These are phyloP conservation scores for Drosophila dunni DNA, from an alignment of 1,140 invertebrate genomes.

Conservation along the genomic window DNA sequence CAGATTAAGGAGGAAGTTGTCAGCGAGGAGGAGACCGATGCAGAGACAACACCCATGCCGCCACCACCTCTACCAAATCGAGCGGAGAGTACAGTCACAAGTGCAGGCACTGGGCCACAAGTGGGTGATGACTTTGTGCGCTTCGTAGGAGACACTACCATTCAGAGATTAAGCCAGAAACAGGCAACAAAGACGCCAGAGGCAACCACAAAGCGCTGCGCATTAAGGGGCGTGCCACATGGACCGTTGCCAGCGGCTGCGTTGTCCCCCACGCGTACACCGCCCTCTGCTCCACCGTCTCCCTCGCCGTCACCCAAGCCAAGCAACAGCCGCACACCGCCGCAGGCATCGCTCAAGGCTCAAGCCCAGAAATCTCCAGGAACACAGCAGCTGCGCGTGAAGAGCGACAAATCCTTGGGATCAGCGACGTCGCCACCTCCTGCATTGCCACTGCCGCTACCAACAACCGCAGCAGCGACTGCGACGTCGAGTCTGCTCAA, in stretches of 20 bases:
- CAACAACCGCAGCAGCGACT: no score
- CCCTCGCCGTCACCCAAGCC: constrained; percentile 27
- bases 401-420: constrained; percentile 40
- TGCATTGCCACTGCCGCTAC: not conserved
- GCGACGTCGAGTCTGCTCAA: constrained; percentile 57
- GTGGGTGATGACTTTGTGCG: constrained; percentile 51
- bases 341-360: constrained; percentile 10
- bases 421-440: constrained; percentile 18
- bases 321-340: constrained; percentile 13
- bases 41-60: constrained; percentile 41
- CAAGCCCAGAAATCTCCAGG: constrained; percentile 21
- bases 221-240: constrained; percentile 44
- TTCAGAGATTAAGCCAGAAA: constrained; percentile 69
- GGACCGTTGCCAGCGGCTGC: constrained; percentile 57
- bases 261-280: not conserved
- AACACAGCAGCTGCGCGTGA: constrained; percentile 38
- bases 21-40: constrained; percentile 64
- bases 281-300: constrained; percentile 26
- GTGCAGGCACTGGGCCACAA: not conserved
- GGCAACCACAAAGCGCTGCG: constrained; percentile 31
- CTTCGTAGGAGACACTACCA: constrained; percentile 75
- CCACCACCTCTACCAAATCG: constrained; percentile 41
- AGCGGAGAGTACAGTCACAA: not conserved
- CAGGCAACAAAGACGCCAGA: constrained; percentile 29
- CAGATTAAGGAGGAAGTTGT: constrained; percentile 66